Evolutionary conservation across 2,113 vertebrate genomes (phyloP), one percentile per base, ranked within the genome.

Genomic region (Vulpes vulpes): DNA sequence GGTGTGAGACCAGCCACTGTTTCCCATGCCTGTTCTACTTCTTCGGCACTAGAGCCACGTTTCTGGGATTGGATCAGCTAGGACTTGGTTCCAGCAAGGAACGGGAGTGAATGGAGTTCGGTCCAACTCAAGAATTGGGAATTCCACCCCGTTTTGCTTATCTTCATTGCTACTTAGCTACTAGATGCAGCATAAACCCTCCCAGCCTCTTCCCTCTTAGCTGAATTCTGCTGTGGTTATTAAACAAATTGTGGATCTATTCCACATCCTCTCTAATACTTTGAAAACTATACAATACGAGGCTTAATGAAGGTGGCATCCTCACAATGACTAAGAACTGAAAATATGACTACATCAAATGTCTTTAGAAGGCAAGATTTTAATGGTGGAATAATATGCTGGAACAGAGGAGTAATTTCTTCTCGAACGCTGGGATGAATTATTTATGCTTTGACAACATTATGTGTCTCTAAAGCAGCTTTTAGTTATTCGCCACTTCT

Each of bases 361-460:
- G 98, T 98, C 98, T 99, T 98, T 98, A 98, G 97, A 99, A 98
- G 98, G 98, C 98, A 99, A 98, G 98, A 98, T 99, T 99, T 99
- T 99, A 99, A 99, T 99, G 98, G 98, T 97, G 98, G 99, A 98
- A 99, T 99, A 98, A 99, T 99, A 99, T 65, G 98, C 98, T 99
- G 98, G 98, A 99, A 98, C 98, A 82, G 98, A 98, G 98, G 97
- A 99, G 98, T 98, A 98, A 99, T 99, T 99, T 99, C 98, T 98
- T 98, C 98, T 98, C 80, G 0, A 99, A 99, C 98, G 98, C 97
- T 98, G 97, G 98, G 98, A 99, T 99, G 98, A 99, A 99, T 99
- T 99, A 99, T 99, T 99, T 99, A 99, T 99, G 98, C 99, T 99
- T 99, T 99, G 99, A 99, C 99, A 99, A 99, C 98, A 98, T 99